Evolutionary conservation across 2,797 vertebrate species (phyloP).

Genomic region (Octomys mimax): DNA sequence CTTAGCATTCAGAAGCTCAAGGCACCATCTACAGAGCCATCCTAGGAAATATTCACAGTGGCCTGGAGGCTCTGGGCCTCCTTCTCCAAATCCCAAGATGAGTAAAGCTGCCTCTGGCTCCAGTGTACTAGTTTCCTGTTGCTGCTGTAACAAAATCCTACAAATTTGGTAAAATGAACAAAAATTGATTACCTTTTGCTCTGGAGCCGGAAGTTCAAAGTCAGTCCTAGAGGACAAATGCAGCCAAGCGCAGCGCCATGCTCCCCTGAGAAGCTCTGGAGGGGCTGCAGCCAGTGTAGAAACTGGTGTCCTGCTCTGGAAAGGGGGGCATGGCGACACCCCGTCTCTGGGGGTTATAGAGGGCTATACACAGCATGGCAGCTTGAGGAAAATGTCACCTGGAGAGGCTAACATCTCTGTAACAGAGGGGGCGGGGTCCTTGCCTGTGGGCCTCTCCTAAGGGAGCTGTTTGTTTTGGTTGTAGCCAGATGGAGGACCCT

Average conservation of each 20-base stretch:
- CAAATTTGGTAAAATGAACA: too few species aligned
- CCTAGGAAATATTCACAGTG: neutral
- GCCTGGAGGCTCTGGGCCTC: neutral
- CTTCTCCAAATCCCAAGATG: neutral
- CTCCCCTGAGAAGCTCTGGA: neutral
- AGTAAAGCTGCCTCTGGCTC: neutral
- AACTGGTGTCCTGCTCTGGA: neutral
- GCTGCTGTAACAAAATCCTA: neutral
- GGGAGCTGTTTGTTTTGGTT: conserved; percentile 66
- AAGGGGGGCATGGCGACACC: neutral
- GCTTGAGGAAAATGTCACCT: neutral
- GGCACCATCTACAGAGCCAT: neutral
- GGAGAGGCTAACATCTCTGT: fast-evolving
- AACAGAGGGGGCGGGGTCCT: fast-evolving
- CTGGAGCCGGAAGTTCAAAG: neutral
- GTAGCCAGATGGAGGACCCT: neutral
- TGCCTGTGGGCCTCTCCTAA: neutral
- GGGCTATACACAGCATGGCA: neutral
- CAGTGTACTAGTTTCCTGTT: fast-evolving
- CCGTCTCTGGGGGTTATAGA: neutral
- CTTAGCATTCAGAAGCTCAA: neutral
- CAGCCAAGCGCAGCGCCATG: neutral
- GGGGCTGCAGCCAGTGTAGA: neutral
- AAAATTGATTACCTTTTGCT: neutral
- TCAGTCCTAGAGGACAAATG: neutral